A percentile compares a stretch with the other conserved stretches of the same genome.
phyloP scores from a whole-genome alignment of 1,140 invertebrate genomes.

The Pseudomyrmex flavicornis region DNA sequence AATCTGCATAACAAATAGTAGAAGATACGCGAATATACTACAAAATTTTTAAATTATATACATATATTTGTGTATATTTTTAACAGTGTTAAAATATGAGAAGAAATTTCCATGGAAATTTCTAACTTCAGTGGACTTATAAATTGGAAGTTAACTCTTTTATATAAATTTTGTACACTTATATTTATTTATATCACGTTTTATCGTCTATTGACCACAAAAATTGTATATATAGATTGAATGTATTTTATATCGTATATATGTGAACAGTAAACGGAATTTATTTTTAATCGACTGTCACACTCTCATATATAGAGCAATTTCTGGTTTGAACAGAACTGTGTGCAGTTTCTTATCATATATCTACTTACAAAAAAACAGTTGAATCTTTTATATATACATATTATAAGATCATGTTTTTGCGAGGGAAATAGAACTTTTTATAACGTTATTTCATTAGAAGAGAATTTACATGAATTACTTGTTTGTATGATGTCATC shows the following conservation, averaged over 20 bases:
- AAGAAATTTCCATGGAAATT: conserved; percentile 5
- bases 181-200: conserved; percentile 55
- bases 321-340: too few relatives aligned
- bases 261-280: too few relatives aligned
- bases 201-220: conserved; percentile 33
- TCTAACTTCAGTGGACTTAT: conserved; percentile 37
- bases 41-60: conserved; percentile 29
- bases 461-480: too few relatives aligned
- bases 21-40: neutral
- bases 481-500: too few relatives aligned
- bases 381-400: too few relatives aligned
- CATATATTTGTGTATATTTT: conserved; percentile 31
- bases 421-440: too few relatives aligned
- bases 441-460: too few relatives aligned
- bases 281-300: too few relatives aligned
- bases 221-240: conserved; percentile 49
- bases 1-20: conserved; percentile 3
- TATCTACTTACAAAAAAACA: neutral
- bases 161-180: conserved; percentile 52
- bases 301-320: too few relatives aligned
- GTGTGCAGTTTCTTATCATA: too few relatives aligned
- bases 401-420: too few relatives aligned
- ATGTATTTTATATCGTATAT: conserved; percentile 20
- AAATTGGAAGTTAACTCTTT: conserved; percentile 40
- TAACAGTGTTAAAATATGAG: neutral